Base-by-base conservation (phyloP, 2,888 invertebrate species). In the Bellardia pandia region DNA sequence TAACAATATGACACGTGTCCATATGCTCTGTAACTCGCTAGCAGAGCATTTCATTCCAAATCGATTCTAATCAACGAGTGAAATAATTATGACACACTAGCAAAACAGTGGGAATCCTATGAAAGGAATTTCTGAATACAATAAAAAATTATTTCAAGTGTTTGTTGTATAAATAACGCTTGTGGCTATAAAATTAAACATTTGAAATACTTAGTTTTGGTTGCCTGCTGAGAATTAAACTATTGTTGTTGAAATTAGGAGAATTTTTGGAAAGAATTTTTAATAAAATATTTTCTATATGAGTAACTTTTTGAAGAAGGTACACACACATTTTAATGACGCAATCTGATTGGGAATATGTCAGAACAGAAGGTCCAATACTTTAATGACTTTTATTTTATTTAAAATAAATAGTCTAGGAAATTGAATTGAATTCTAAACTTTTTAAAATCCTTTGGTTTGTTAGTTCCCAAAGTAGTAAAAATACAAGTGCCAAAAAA, bases 61-160 rank as follows among this genome's bases (percentile, higher is more conserved):
- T 74, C 76, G 62, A 69, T 69, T 69, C 40, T 37, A 83, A 53
- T 69, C 69, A 76, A 62, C 76, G 69, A 76, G 30, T 53, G 48
- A 51, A 69, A 76, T 66, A 82, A 76, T 82, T 60, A 53, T 11
- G 60, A 64, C 71, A 75, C 51, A 60, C 66, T 14, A 62, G 16
- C 14, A 82, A 69, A 68, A 82, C 86, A 82, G 82, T 82, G 48
- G 86, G 86, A 74, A 51, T 81, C 86, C 72, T 81, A 48, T 72
- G 6, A 71, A 53, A 5, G 16, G 3, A 48, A 8, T 33, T 37
- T 56, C n/a, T 40, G 14, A 79, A 53, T 33, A 74, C n/a, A 68
- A 64, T 72, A 51, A 5, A 16, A 33, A 81, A 86, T 77, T 53
- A 58, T 74, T 78, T 74, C 23, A 75, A 78, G 69, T 69, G 68